A percentile compares a stretch with the other conserved stretches of the same genome.
Conservation (phyloP, 2,797 vertebrate species). For the Chaetophractus vellerosus region DNA sequence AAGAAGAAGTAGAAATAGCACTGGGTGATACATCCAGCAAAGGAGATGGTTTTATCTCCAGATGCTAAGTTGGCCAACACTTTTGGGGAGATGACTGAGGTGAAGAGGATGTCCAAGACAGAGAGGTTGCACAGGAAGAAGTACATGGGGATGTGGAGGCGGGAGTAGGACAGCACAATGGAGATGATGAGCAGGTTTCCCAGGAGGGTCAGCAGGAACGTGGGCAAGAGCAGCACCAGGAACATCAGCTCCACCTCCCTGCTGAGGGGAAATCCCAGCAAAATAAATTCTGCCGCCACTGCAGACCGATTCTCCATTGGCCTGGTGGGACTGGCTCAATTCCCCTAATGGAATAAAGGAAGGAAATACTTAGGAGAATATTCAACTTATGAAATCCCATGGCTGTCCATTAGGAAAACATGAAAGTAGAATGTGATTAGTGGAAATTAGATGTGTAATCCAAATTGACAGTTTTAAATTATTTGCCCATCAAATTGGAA, state of each 20-base stretch:
- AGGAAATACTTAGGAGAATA: not conserved
- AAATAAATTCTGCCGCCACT: not conserved
- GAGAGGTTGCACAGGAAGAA: constrained; percentile 65
- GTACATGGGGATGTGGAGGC: not conserved
- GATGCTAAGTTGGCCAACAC: constrained; percentile 22
- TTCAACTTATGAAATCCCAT: not conserved
- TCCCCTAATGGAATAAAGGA: not conserved
- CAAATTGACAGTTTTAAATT: constrained; percentile 48
- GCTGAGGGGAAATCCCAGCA: constrained; percentile 60
- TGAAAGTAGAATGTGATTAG: not conserved
- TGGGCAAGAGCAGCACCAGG: constrained; percentile 21
- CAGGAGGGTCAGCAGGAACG: constrained; percentile 18
- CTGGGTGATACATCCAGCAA: constrained; percentile 46
- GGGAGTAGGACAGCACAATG: not conserved
- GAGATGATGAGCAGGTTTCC: constrained; percentile 68
- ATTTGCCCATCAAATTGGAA: not conserved
- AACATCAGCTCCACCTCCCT: constrained; percentile 23
- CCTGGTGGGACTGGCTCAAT: not conserved
- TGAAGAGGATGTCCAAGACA: constrained; percentile 67
- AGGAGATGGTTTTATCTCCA: constrained; percentile 31
- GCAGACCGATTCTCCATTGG: not conserved
- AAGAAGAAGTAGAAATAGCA: constrained; percentile 64
- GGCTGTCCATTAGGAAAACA: not conserved
- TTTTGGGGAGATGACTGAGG: constrained; percentile 59
- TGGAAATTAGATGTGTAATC: not conserved